phyloP scores from a whole-genome alignment of 2,888 invertebrate genomes.

The Myopa testacea region DNA sequence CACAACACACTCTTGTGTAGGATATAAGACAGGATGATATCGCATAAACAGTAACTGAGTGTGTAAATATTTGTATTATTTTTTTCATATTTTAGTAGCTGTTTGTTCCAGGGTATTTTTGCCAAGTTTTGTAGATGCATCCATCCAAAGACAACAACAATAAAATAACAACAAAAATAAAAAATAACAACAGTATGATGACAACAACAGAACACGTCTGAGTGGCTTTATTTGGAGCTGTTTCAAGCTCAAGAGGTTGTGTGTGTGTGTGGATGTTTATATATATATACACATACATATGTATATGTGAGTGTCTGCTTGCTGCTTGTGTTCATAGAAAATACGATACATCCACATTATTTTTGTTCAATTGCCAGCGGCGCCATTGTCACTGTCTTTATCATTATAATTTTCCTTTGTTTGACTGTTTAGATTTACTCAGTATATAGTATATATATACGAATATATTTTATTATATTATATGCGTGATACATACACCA shows the following conservation, averaged over 20 bases:
- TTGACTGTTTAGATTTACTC: no score
- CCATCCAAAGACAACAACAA: not conserved
- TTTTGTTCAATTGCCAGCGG: conserved; percentile 32
- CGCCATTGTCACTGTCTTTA: not conserved
- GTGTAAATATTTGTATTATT: conserved; percentile 30
- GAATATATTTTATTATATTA: no score
- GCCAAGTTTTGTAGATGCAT: not conserved
- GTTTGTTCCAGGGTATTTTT: not conserved
- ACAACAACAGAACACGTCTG: not conserved
- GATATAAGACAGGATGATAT: conserved; percentile 6
- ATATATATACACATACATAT: not conserved
- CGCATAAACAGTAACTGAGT: conserved; percentile 34
- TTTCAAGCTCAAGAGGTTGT: conserved; percentile 9
- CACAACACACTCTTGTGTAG: not conserved
- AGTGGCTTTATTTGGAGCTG: conserved; percentile 27
- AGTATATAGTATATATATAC: not conserved
- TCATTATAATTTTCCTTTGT: not conserved
- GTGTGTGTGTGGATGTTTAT: conserved; percentile 8
- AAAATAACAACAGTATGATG: not conserved
- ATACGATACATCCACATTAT: conserved; percentile 8
- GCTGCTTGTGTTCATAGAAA: no score
- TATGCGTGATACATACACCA: no score
- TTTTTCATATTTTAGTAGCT: not conserved
- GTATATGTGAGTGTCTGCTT: no score
- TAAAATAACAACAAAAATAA: not conserved